phyloP scores from a whole-genome alignment of 2,888 invertebrate species.

The Cheiracanthium punctorium region DNA sequence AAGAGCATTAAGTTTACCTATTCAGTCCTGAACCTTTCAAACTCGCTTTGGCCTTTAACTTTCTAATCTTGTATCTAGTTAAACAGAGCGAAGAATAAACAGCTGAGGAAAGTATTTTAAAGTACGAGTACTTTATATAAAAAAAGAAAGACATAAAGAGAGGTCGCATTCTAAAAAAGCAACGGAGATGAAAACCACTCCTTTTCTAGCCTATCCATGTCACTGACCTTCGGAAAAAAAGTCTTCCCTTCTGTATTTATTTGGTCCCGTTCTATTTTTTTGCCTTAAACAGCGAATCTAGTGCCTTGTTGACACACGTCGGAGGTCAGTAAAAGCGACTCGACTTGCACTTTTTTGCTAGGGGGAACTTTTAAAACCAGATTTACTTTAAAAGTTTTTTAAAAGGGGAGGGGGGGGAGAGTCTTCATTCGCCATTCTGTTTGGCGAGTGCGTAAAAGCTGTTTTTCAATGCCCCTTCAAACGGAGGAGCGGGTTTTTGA shows the following conservation, averaged over 20 bases:
- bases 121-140: background rate
- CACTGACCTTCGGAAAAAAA: conserved; percentile 58
- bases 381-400: conserved; percentile 64
- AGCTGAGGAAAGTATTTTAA: conserved; percentile 12
- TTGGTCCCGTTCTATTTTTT: conserved; percentile 40
- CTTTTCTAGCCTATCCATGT: conserved; percentile 45
- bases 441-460: conserved; percentile 43
- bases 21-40: no score
- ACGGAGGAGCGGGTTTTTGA: background rate
- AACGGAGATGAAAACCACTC: conserved; percentile 55
- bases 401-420: background rate
- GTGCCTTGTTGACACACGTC: conserved; percentile 63
- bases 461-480: conserved; percentile 40
- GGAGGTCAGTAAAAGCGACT: conserved; percentile 45
- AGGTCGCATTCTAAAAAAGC: conserved; percentile 48
- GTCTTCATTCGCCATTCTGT: conserved; percentile 57
- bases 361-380: conserved; percentile 66
- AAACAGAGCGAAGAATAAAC: conserved; percentile 59
- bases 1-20: no score
- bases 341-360: conserved; percentile 57
- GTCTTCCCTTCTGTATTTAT: conserved; percentile 56
- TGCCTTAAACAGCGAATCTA: conserved; percentile 35
- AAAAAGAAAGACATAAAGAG: background rate
- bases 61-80: conserved; percentile 21
- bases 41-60: background rate